Base-by-base conservation (phyloP, 2,797 vertebrate genomes). In the Neosalanx taihuensis region DNA sequence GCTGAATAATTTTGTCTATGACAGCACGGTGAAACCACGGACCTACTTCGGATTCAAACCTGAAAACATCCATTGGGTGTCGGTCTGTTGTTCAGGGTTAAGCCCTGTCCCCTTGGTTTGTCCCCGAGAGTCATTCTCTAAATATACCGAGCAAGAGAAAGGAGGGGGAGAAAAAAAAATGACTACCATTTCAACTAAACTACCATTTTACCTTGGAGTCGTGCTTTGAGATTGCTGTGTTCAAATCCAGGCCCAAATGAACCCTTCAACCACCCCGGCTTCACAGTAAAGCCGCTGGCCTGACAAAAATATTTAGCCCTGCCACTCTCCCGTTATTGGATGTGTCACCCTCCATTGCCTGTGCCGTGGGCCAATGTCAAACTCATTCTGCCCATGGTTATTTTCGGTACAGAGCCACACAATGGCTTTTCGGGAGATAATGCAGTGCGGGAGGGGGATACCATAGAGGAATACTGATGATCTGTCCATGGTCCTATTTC, bases 311-410 rank as follows among this genome's bases (percentile, higher is more conserved):
- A 84, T 86, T 88, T 90, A 91, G 84, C 81, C 81, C 84, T 89
- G 87, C 84, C 88, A 89, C 78, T 90, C 82, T 85, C 71, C 78
- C 12, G 70, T 86, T 89, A 90, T 90, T 91, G 89, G 89, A 90
- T 91, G 84, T 86, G 89, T 89, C 91, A 91, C 83, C 86, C 84
- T 91, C 85, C 84, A 89, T 87, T 89, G 88, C 83, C 71, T 79
- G 77, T 70, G 87, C 83, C 74, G 79, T 83, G 83, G 83, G 83
- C 86, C 85, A 90, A 84, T 91, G 89, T 92, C 88, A 90, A 86
- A 90, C 80, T 87, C 82, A 89, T 90, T 91, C 86, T 76, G 70
- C 72, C 84, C 66, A 72, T 37, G 80, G 84, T 81, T 75, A 81
- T 87, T 82, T 83, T 81, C 76, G 67, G 35, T 84, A 81, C 71